Evolutionary conservation across 2,797 vertebrate genomes (phyloP).

Genomic region (Microctenopoma steveboyesi): DNA sequence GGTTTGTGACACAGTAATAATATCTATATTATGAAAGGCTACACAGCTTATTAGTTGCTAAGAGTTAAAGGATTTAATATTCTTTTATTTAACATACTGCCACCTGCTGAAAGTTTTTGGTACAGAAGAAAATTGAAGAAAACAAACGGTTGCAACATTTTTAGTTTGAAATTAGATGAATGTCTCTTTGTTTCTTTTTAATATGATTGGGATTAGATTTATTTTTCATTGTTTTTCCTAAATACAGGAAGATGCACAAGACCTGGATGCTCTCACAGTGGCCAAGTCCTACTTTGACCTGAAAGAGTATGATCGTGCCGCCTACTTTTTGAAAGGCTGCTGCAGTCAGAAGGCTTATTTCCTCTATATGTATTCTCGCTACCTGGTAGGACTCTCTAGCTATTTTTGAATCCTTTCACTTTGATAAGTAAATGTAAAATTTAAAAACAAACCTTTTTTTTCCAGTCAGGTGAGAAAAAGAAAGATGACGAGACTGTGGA

Average conservation of each 20-base stretch:
- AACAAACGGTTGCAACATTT: neutral
- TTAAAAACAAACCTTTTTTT: constrained; percentile 29
- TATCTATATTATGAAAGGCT: neutral
- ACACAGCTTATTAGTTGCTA: no score
- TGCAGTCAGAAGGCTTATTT: constrained; percentile 98
- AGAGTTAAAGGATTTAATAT: no score
- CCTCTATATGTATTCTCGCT: constrained; percentile 98
- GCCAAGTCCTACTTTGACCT: constrained; percentile 98
- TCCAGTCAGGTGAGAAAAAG: constrained; percentile 97
- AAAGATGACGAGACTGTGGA: constrained; percentile 99
- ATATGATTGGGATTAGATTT: neutral
- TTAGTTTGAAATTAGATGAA: neutral
- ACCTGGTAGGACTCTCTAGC: constrained; percentile 85
- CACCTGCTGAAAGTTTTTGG: constrained; percentile 24
- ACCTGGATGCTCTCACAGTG: constrained; percentile 94
- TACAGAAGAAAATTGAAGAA: neutral
- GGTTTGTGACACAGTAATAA: neutral
- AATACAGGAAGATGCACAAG: constrained; percentile 92
- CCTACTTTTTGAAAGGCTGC: constrained; percentile 94
- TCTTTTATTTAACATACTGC: constrained; percentile 8
- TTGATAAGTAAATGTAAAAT: neutral
- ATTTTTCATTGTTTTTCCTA: constrained; percentile 2
- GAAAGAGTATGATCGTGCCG: constrained; percentile 97
- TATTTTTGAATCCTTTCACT: neutral
- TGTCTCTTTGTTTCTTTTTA: neutral